Evolutionary conservation across 2,113 vertebrate genomes (phyloP).

Genomic region (Zosterops borbonicus): DNA sequence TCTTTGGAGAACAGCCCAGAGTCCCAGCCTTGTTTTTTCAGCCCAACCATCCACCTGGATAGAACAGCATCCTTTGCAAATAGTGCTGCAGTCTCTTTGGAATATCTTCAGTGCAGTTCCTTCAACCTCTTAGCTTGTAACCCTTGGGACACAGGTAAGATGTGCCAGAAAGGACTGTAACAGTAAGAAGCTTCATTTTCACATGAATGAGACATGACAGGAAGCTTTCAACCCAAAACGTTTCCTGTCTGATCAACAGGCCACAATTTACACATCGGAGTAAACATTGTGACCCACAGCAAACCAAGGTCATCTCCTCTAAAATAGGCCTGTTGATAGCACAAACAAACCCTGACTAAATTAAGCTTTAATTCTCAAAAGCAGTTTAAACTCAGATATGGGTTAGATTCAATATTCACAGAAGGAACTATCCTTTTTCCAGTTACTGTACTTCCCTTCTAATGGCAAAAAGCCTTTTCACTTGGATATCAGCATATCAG

Average conservation of each 20-base stretch:
- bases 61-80: background rate
- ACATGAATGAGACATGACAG: constrained; percentile 14
- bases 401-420: background rate
- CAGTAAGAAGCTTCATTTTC: constrained; percentile 32
- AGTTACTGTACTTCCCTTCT: background rate
- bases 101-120: background rate
- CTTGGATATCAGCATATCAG: background rate
- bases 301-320: background rate
- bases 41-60: background rate
- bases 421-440: background rate
- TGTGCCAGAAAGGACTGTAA: background rate
- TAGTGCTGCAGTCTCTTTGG: background rate
- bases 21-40: background rate
- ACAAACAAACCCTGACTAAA: background rate
- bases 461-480: background rate
- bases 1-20: background rate
- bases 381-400: background rate
- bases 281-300: background rate
- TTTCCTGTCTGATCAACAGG: constrained; percentile 40
- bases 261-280: constrained; percentile 13
- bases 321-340: background rate
- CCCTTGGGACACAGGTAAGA: background rate
- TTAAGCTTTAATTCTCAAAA: background rate
- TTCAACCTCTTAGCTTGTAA: background rate
- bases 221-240: constrained; percentile 19